Evolutionary conservation across 1,140 invertebrate genomes (phyloP).

Genomic region (Phymorhynchus buccinoides): DNA sequence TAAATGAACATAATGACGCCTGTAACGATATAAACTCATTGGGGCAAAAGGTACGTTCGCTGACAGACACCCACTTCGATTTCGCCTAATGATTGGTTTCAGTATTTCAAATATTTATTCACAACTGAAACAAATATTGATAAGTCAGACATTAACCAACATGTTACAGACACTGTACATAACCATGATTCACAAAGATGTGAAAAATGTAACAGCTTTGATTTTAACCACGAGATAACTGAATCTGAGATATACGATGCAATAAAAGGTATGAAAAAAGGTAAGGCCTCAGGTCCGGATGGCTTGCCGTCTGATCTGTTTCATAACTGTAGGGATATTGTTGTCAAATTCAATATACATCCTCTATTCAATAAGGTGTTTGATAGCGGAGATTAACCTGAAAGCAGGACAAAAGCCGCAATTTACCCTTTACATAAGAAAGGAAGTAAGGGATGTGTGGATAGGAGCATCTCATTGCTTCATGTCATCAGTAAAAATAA

Average conservation of each 20-base stretch:
- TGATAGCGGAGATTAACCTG: slow-evolving; percentile 16
- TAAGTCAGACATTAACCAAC: neutral
- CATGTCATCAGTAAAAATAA: slow-evolving; percentile 32
- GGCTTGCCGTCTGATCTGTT: neutral
- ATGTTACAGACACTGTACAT: neutral
- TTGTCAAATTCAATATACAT: neutral
- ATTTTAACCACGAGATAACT: neutral
- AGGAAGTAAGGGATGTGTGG: slow-evolving; percentile 12
- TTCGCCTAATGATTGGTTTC: neutral
- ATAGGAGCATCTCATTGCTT: slow-evolving; percentile 29
- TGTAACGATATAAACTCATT: slow-evolving; percentile 18
- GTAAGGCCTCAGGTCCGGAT: neutral
- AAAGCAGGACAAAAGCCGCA: slow-evolving; percentile 22
- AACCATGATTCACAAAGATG: neutral
- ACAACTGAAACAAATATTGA: neutral
- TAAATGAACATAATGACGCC: neutral
- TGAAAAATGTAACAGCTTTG: neutral
- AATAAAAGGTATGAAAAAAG: slow-evolving; percentile 1
- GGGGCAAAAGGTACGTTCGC: neutral
- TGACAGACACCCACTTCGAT: neutral
- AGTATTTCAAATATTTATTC: neutral
- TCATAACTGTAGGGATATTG: neutral
- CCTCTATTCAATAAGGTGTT: slow-evolving; percentile 36
- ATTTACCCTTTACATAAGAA: slow-evolving; percentile 37
- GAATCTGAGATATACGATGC: neutral